phyloP scores from a whole-genome alignment of 2,888 invertebrate genomes.

The Limnephilus lunatus region DNA sequence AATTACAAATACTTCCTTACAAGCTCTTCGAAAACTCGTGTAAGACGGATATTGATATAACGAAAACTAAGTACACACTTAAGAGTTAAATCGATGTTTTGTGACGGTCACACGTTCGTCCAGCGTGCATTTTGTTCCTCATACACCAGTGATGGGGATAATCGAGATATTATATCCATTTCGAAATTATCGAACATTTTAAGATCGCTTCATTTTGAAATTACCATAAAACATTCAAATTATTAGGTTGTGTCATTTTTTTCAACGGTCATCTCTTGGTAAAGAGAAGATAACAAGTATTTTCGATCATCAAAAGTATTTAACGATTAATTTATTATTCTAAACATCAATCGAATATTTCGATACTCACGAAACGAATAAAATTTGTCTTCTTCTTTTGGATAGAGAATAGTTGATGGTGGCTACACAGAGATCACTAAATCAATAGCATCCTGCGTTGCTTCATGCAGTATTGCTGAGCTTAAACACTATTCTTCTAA shows the following conservation, averaged over 20 bases:
- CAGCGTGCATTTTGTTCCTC: neutral
- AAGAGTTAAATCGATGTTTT: neutral
- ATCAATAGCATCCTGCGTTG: neutral
- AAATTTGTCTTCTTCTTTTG: neutral
- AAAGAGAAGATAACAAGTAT: too few species aligned
- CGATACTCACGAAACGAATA: neutral
- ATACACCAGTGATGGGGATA: neutral
- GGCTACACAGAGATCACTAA: neutral
- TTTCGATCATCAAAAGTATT: too few species aligned
- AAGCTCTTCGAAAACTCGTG: neutral
- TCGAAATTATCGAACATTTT: neutral
- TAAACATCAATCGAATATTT: too few species aligned
- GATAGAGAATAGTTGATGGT: too few species aligned
- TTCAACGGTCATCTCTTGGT: too few species aligned
- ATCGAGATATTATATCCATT: neutral
- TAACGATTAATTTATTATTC: too few species aligned
- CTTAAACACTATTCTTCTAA: neutral
- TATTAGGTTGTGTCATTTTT: neutral
- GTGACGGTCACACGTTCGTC: neutral
- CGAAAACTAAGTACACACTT: neutral
- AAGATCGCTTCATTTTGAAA: neutral
- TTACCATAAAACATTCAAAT: neutral
- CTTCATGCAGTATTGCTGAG: neutral
- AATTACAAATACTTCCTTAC: neutral
- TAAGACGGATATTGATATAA: neutral